These are phyloP conservation scores for Hemistola chrysoprasaria DNA, from an alignment of 2,888 invertebrate species.

Conservation along the genomic window DNA sequence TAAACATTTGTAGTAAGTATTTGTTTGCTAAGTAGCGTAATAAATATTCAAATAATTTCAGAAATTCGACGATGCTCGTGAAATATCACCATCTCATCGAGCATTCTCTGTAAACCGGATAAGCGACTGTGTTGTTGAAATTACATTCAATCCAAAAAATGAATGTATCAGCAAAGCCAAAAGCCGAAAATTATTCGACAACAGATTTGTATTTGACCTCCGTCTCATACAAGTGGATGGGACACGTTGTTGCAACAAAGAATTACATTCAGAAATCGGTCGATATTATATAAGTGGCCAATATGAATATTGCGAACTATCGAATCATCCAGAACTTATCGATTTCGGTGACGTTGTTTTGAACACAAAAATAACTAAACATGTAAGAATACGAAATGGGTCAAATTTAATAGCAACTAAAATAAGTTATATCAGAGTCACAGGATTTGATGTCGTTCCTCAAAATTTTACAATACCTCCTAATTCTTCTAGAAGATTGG, in stretches of 20 bases:
- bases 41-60: slow-evolving; percentile 38
- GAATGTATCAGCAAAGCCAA: slow-evolving; percentile 66
- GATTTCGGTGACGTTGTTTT: slow-evolving; percentile 68
- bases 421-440: slow-evolving; percentile 58
- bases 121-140: slow-evolving; percentile 46
- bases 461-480: slow-evolving; percentile 56
- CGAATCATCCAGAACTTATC: slow-evolving; percentile 68
- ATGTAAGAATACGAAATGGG: slow-evolving; percentile 67
- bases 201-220: slow-evolving; percentile 66
- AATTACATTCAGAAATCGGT: slow-evolving; percentile 68
- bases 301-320: slow-evolving; percentile 71
- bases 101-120: slow-evolving; percentile 51
- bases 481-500: slow-evolving; percentile 49
- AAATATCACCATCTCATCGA: slow-evolving; percentile 70
- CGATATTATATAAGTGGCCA: slow-evolving; percentile 82
- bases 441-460: slow-evolving; percentile 67
- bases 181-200: slow-evolving; percentile 44
- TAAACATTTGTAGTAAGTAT: too few relatives aligned
- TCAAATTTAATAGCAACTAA: slow-evolving; percentile 61
- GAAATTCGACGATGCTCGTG: slow-evolving; percentile 67
- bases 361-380: slow-evolving; percentile 52
- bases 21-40: too few relatives aligned
- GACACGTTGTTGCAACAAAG: slow-evolving; percentile 58
- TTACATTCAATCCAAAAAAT: slow-evolving; percentile 60
- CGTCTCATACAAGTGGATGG: slow-evolving; percentile 64